Percentiles rank a stretch among this genome's conserved stretches.
These are phyloP conservation scores for Rhopalosiphum padi DNA, from an alignment of 1,140 invertebrate species.

Conservation along the genomic window DNA sequence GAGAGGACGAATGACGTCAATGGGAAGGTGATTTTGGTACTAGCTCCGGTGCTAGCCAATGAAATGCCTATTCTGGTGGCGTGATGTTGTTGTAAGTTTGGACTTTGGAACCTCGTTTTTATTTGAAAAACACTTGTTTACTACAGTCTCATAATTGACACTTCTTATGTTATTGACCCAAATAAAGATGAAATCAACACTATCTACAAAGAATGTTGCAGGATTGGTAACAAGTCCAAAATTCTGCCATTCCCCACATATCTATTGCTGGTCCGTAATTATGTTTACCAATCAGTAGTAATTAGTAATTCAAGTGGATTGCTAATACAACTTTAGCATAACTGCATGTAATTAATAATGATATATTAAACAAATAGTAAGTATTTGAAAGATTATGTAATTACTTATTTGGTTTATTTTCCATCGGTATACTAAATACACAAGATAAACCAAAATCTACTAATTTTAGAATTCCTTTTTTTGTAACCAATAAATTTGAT, in stretches of 20 bases:
- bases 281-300: constrained; percentile 83
- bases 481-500: constrained; percentile 97
- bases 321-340: constrained; percentile 98
- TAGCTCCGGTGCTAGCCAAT: no score
- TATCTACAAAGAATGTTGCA: constrained; percentile 91
- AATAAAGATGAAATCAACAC: constrained; percentile 97
- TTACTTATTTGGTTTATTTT: constrained; percentile 79
- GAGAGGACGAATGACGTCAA: no score
- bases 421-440: constrained; percentile 88
- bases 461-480: constrained; percentile 89
- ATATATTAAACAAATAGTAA: no score
- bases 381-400: background rate
- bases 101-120: no score
- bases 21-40: no score
- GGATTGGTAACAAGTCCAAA: constrained; percentile 92
- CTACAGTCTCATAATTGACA: constrained; percentile 91
- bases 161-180: constrained; percentile 91
- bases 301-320: constrained; percentile 83
- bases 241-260: constrained; percentile 99
- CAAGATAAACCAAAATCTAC: constrained; percentile 91
- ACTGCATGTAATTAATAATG: constrained; percentile 62
- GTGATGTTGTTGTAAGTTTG: no score
- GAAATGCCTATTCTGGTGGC: no score
- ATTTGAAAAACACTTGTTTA: no score
- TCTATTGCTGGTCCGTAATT: constrained; percentile 97